A percentile compares a stretch with the other conserved stretches of the same genome.
phyloP scores from a whole-genome alignment of 2,888 invertebrate genomes.

The Philopedon plagiatum region DNA sequence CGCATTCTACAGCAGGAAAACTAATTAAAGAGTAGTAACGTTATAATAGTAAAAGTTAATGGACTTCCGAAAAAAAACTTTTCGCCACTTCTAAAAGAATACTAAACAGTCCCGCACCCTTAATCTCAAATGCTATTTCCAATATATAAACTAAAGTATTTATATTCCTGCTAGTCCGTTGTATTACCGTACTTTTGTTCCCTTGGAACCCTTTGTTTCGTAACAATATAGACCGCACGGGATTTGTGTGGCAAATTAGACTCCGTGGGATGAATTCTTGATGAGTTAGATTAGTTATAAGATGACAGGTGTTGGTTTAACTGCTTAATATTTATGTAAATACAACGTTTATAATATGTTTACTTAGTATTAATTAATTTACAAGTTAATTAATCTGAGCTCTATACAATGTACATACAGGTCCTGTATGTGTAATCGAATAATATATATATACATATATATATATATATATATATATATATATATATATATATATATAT shows the following conservation, averaged over 20 bases:
- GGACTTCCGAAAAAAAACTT: background rate
- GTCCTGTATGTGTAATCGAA: no score
- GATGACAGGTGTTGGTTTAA: slow-evolving; percentile 62
- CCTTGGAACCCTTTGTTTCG: slow-evolving; percentile 50
- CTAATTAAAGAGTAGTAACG: background rate
- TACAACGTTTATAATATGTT: background rate
- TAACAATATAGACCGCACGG: slow-evolving; percentile 54
- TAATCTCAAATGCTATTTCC: slow-evolving; percentile 10
- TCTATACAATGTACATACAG: no score
- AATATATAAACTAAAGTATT: slow-evolving; percentile 25
- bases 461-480: no score
- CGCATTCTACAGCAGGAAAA: background rate
- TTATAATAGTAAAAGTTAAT: slow-evolving; percentile 8
- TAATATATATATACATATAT: no score
- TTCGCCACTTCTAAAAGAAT: background rate
- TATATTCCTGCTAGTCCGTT: slow-evolving; percentile 20
- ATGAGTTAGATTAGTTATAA: slow-evolving; percentile 65
- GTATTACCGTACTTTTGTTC: slow-evolving; percentile 27
- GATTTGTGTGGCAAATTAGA: slow-evolving; percentile 66
- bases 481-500: no score
- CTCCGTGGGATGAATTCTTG: slow-evolving; percentile 65
- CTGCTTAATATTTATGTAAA: slow-evolving; percentile 50
- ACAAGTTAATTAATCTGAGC: background rate
- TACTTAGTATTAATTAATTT: background rate
- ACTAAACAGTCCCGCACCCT: background rate